A percentile compares a stretch with the other conserved stretches of the same genome.
These are phyloP conservation scores for Holothuria scabra DNA, from an alignment of 53 echinoderm and acorn worm genomes.

Conservation along the genomic window DNA sequence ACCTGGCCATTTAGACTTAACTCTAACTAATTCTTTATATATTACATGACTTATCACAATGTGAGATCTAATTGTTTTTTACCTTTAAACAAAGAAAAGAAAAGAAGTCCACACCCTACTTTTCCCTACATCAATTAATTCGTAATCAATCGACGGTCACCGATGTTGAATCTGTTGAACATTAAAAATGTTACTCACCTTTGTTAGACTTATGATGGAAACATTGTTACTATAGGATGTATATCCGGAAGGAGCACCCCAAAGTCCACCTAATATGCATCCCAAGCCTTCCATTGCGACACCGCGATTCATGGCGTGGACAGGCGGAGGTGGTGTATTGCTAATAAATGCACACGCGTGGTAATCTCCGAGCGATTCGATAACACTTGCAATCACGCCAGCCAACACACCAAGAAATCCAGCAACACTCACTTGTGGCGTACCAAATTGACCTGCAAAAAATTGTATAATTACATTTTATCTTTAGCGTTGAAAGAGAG, in stretches of 20 bases:
- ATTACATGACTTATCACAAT: too few species aligned
- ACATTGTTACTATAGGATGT: slow-evolving; percentile 85
- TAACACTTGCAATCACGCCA: slow-evolving; percentile 17
- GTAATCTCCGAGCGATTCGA: slow-evolving; percentile 30
- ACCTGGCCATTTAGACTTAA: too few species aligned
- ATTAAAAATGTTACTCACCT: slow-evolving; percentile 34
- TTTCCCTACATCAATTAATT: too few species aligned
- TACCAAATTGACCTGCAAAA: slow-evolving; percentile 13
- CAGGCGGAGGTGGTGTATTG: slow-evolving; percentile 61
- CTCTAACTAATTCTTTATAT: too few species aligned
- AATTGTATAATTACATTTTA: background rate
- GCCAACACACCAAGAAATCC: slow-evolving; percentile 12
- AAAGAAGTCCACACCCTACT: too few species aligned
- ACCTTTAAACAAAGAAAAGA: too few species aligned
- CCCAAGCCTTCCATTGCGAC: slow-evolving; percentile 75
- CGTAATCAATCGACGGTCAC: too few species aligned
- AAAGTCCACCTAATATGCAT: slow-evolving; percentile 74
- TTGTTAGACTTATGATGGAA: slow-evolving; percentile 77
- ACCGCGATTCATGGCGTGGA: slow-evolving; percentile 83
- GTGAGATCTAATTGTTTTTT: too few species aligned
- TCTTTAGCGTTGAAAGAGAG: too few species aligned
- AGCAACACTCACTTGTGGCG: background rate
- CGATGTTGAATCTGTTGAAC: background rate
- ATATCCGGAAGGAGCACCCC: slow-evolving; percentile 74
- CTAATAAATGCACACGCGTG: slow-evolving; percentile 29